A percentile compares a stretch with the other conserved stretches of the same genome.
Evolutionary conservation across 1,140 invertebrate species (phyloP).

Genomic region (Pseudomyrmex dendroicus): DNA sequence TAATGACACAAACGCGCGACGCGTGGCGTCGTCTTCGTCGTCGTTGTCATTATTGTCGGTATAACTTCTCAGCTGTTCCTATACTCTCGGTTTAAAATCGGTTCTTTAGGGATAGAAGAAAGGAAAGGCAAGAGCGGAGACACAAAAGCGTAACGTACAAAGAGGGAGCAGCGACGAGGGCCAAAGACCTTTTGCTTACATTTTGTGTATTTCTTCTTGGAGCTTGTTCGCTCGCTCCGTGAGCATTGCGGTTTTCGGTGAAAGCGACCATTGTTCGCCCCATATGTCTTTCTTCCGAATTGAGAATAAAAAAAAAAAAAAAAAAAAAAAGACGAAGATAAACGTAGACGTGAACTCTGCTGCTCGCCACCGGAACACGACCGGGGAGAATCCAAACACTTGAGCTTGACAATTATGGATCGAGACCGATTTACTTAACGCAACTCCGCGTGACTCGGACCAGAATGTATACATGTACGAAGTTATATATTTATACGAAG

Average conservation of each 20-base stretch:
- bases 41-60: slow-evolving; percentile 4
- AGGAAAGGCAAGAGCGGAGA: not conserved
- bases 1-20: slow-evolving; percentile 69
- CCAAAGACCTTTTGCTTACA: slow-evolving; percentile 64
- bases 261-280: slow-evolving; percentile 68
- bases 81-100: not conserved
- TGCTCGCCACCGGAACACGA: slow-evolving; percentile 7
- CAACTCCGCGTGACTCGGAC: not conserved
- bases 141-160: not conserved
- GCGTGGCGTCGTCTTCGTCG: slow-evolving; percentile 29
- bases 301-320: not conserved
- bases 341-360: too few species aligned
- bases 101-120: not conserved
- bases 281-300: slow-evolving; percentile 5
- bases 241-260: slow-evolving; percentile 65
- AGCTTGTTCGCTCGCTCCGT: slow-evolving; percentile 4
- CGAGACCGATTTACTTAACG: slow-evolving; percentile 5
- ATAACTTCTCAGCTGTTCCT: too few species aligned
- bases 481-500: too few species aligned
- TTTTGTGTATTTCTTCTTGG: not conserved
- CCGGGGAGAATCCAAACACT: too few species aligned
- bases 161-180: slow-evolving; percentile 42
- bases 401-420: not conserved
- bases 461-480: not conserved
- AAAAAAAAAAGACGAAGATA: slow-evolving; percentile 13